Percentiles rank a stretch among this genome's conserved stretches.
Conservation (phyloP, 2,113 vertebrate genomes). For the Carassius carassius region DNA sequence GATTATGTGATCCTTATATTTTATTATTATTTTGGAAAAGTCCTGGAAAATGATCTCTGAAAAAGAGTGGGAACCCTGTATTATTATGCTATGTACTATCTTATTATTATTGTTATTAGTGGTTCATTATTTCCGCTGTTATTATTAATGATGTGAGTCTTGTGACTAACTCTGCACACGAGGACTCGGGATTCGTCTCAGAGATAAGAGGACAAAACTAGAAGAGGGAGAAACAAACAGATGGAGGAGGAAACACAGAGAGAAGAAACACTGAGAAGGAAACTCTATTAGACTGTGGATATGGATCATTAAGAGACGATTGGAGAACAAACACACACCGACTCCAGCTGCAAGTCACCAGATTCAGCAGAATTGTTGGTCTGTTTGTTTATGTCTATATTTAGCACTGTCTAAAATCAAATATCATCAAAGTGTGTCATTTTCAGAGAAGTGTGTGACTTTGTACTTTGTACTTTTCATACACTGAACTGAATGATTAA, state of each 20-base stretch:
- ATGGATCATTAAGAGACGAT: background rate
- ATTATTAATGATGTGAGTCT: constrained; percentile 29
- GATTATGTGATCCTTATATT: too few relatives aligned
- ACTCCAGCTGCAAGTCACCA: background rate
- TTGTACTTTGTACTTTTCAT: background rate
- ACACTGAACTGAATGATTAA: background rate
- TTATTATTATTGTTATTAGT: background rate
- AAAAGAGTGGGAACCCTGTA: too few relatives aligned
- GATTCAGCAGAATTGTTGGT: background rate
- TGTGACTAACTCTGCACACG: constrained; percentile 39
- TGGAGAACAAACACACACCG: background rate
- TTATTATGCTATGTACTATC: too few relatives aligned
- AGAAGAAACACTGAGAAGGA: background rate
- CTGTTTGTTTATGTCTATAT: background rate
- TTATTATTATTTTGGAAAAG: too few relatives aligned
- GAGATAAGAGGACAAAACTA: background rate
- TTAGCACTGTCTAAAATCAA: background rate
- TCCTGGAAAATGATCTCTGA: too few relatives aligned
- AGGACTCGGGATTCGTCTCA: background rate
- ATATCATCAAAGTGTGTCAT: background rate
- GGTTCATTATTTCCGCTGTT: constrained; percentile 1
- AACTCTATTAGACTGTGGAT: background rate
- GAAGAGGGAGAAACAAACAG: background rate
- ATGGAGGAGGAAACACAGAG: background rate
- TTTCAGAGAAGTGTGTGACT: background rate